A percentile compares a stretch with the other conserved stretches of the same genome.
These are phyloP conservation scores for Phragmatobia fuliginosa DNA, from an alignment of 2,888 invertebrate genomes.

Conservation along the genomic window DNA sequence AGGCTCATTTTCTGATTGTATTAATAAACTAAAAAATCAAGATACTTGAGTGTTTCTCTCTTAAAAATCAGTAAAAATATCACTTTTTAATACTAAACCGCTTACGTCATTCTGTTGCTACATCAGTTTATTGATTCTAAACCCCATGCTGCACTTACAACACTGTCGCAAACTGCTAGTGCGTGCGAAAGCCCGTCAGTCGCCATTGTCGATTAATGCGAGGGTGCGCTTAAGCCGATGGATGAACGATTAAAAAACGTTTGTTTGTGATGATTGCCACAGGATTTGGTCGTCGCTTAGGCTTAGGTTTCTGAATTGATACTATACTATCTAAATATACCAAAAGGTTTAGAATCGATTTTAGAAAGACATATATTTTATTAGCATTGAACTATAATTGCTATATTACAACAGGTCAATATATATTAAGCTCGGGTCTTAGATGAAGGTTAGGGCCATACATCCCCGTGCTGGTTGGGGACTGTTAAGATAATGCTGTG, in stretches of 20 bases:
- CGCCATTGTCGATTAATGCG: conserved; percentile 71
- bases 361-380: too few relatives aligned
- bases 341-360: not conserved
- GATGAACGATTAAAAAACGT: conserved; percentile 67
- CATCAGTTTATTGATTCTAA: conserved; percentile 42
- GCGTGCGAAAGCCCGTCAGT: conserved; percentile 66
- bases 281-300: conserved; percentile 34
- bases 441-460: too few relatives aligned
- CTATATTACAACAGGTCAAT: too few relatives aligned
- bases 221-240: conserved; percentile 47
- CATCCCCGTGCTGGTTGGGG: too few relatives aligned
- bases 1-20: too few relatives aligned
- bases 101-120: conserved; percentile 33
- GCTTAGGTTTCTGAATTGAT: conserved; percentile 32
- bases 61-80: not conserved
- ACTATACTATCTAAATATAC: not conserved
- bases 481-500: too few relatives aligned
- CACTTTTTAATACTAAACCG: conserved; percentile 10
- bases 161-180: conserved; percentile 62
- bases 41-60: not conserved
- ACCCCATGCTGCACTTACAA: conserved; percentile 60
- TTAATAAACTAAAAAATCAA: too few relatives aligned
- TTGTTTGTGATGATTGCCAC: conserved; percentile 57
- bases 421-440: too few relatives aligned
- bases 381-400: too few relatives aligned